phyloP scores from a whole-genome alignment of 2,113 vertebrate species.

The Chlorodrepanis virens region DNA sequence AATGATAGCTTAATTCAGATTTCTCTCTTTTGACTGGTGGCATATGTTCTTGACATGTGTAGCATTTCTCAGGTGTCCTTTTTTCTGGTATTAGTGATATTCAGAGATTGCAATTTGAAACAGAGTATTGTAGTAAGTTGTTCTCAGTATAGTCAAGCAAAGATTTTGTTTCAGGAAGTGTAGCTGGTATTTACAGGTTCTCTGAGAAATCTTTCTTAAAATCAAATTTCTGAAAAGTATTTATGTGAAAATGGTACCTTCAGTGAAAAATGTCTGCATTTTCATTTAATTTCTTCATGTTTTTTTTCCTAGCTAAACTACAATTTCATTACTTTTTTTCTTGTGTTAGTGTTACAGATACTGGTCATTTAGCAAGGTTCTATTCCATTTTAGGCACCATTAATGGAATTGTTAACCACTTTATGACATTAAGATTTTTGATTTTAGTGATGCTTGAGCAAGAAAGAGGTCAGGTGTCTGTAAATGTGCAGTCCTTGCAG shows the following conservation, averaged over 20 bases:
- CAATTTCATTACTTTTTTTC: not conserved
- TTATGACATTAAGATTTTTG: slow-evolving; percentile 32
- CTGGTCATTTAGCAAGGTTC: not conserved
- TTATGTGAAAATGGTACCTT: not conserved
- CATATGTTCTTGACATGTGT: not conserved
- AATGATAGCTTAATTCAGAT: not conserved
- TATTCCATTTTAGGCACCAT: not conserved
- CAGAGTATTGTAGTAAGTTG: not conserved
- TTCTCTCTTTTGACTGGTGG: not conserved
- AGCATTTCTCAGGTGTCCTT: not conserved
- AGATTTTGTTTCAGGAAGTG: not conserved
- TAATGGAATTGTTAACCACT: slow-evolving; percentile 2
- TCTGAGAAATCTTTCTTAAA: not conserved
- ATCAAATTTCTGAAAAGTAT: not conserved
- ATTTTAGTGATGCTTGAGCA: slow-evolving; percentile 5
- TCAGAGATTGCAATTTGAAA: not conserved
- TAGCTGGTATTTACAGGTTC: not conserved
- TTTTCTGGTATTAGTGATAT: not conserved
- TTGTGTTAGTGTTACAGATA: not conserved
- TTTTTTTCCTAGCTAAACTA: not conserved
- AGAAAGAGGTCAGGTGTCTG: slow-evolving; percentile 2
- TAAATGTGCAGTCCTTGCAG: slow-evolving; percentile 19
- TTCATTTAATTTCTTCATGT: not conserved
- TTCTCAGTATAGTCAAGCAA: not conserved
- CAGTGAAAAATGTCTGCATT: not conserved